Conservation (phyloP, 2,113 vertebrate species). For the Anoura caudifer region DNA sequence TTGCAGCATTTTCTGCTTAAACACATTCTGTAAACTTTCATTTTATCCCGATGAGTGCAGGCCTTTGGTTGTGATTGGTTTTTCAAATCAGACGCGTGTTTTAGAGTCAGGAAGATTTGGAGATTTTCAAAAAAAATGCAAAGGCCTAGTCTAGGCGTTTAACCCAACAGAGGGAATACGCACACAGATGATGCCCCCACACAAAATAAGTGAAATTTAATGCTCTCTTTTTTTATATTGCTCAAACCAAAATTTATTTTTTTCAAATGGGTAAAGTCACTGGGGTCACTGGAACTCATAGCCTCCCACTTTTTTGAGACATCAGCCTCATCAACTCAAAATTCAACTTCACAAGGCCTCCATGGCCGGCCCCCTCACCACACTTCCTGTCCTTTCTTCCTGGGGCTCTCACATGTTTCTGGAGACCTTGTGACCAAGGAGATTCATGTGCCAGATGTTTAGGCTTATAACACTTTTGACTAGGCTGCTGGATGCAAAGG, state of each 20-base stretch:
- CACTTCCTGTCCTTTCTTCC: neutral
- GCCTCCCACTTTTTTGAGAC: neutral
- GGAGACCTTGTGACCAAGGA: neutral
- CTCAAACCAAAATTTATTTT: constrained; percentile 31
- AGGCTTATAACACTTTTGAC: neutral
- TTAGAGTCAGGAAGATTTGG: constrained; percentile 1
- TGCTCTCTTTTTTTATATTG: neutral
- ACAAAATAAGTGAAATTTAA: neutral
- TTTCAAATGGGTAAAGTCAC: constrained; percentile 51
- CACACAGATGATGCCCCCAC: neutral
- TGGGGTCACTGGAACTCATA: constrained; percentile 37
- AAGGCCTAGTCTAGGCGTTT: neutral
- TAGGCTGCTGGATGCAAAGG: neutral
- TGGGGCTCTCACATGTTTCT: neutral
- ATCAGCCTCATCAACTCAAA: neutral
- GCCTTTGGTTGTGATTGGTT: neutral
- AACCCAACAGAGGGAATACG: neutral
- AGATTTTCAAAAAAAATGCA: constrained; percentile 39
- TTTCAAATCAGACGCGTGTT: neutral
- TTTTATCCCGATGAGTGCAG: neutral
- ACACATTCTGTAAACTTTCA: neutral
- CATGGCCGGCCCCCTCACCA: neutral
- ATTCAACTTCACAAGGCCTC: neutral
- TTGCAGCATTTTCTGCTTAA: neutral
- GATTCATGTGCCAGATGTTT: neutral